phyloP scores from a whole-genome alignment of 2,113 vertebrate genomes.

The Sturnus vulgaris region DNA sequence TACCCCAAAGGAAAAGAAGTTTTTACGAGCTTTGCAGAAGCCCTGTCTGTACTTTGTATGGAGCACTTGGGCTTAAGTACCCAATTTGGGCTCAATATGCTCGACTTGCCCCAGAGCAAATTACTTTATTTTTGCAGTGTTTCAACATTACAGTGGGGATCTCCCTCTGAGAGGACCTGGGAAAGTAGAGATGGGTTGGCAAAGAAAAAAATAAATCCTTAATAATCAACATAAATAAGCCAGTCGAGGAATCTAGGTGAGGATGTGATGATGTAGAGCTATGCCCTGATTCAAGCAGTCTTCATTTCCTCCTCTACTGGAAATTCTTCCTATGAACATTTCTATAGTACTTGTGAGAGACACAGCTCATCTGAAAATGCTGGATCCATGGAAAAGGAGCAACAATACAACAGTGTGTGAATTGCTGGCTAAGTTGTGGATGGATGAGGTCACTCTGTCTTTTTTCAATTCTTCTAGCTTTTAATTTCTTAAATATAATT shows the following conservation, averaged over 20 bases:
- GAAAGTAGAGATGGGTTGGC: neutral
- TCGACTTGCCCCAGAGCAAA: neutral
- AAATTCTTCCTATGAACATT: neutral
- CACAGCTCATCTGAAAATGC: neutral
- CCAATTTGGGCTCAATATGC: neutral
- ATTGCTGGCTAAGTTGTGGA: neutral
- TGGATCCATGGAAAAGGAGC: neutral
- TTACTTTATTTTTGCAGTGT: neutral
- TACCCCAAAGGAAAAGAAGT: neutral
- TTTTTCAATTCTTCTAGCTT: neutral
- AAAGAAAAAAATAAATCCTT: neutral
- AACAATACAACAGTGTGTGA: neutral
- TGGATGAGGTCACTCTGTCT: neutral
- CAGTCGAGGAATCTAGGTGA: neutral
- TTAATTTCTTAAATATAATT: neutral
- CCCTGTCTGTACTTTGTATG: neutral
- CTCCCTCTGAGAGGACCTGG: neutral
- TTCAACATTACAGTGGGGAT: neutral
- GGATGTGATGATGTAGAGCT: neutral
- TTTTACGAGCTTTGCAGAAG: neutral
- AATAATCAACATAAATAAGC: neutral
- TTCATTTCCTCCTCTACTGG: neutral
- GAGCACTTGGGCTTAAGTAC: neutral
- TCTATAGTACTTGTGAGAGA: neutral
- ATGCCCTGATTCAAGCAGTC: neutral